phyloP scores from a whole-genome alignment of 2,113 vertebrate species.

The Syrmaticus mikado region DNA sequence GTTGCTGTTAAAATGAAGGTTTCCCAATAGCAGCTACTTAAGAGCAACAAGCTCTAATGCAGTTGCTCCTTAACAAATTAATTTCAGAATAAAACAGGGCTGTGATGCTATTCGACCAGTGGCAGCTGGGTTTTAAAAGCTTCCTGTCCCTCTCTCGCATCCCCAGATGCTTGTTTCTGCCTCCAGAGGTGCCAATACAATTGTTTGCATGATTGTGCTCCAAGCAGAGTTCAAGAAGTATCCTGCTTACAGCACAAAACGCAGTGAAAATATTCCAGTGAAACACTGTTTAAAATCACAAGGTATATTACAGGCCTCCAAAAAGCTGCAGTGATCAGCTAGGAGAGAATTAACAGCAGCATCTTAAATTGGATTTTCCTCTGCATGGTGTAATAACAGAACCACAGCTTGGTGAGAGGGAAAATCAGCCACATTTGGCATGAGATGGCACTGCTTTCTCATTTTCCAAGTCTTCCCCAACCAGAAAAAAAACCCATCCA shows the following conservation, averaged over 20 bases:
- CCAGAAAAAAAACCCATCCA: not conserved
- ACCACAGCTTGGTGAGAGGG: not conserved
- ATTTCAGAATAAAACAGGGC: not conserved
- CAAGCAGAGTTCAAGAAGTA: not conserved
- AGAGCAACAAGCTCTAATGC: not conserved
- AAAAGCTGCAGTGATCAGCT: not conserved
- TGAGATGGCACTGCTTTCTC: not conserved
- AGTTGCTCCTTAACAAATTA: conserved; percentile 4
- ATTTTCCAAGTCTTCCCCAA: conserved; percentile 1
- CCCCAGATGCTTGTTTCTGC: not conserved
- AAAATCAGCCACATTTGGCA: not conserved
- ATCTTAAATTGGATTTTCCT: not conserved
- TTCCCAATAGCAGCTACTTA: not conserved
- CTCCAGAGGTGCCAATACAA: conserved; percentile 23
- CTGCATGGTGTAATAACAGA: not conserved
- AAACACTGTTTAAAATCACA: not conserved
- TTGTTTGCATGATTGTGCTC: not conserved
- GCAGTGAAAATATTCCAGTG: not conserved
- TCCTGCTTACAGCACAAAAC: not conserved
- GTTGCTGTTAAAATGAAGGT: not conserved
- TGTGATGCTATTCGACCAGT: conserved; percentile 2
- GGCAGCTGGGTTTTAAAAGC: conserved; percentile 31
- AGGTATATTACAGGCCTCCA: not conserved
- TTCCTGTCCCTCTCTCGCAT: not conserved
- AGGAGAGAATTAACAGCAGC: not conserved